These are phyloP conservation scores for Colistium nudipinnis DNA, from an alignment of 2,113 vertebrate species.

Conservation along the genomic window DNA sequence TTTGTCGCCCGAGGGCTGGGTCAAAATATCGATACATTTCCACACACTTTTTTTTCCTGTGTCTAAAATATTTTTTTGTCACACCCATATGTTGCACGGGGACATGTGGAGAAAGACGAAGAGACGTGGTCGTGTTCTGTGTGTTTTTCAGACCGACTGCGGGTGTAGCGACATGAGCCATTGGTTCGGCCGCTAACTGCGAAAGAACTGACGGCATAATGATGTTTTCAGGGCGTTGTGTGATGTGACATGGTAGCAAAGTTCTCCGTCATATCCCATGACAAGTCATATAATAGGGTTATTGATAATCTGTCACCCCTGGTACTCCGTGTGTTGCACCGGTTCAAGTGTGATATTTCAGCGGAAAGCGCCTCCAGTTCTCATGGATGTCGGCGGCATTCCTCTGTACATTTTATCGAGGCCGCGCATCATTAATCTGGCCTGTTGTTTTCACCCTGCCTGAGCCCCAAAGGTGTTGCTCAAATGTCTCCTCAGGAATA, in stretches of 20 bases:
- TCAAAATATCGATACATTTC: background rate
- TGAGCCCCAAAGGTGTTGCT: background rate
- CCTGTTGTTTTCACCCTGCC: conserved; percentile 22
- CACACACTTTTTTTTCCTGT: background rate
- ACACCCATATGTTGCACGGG: background rate
- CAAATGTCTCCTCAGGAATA: background rate
- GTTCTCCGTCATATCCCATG: conserved; percentile 55
- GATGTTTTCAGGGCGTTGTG: conserved; percentile 31
- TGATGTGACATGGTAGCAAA: conserved; percentile 34
- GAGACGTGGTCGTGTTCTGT: background rate
- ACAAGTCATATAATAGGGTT: conserved; percentile 68
- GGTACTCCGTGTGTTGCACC: conserved; percentile 51
- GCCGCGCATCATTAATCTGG: conserved; percentile 27
- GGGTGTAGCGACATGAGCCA: background rate
- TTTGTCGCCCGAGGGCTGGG: background rate
- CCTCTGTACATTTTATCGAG: background rate
- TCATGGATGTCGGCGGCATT: conserved; percentile 1
- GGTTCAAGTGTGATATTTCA: conserved; percentile 55
- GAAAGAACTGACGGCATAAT: background rate
- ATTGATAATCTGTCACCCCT: conserved; percentile 71
- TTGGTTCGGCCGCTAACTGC: background rate
- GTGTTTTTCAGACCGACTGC: background rate
- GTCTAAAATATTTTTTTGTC: background rate
- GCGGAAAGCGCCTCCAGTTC: conserved; percentile 36
- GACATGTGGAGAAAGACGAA: background rate